Conservation (phyloP, 2,797 vertebrate species). For the Anomalospiza imberbis region DNA sequence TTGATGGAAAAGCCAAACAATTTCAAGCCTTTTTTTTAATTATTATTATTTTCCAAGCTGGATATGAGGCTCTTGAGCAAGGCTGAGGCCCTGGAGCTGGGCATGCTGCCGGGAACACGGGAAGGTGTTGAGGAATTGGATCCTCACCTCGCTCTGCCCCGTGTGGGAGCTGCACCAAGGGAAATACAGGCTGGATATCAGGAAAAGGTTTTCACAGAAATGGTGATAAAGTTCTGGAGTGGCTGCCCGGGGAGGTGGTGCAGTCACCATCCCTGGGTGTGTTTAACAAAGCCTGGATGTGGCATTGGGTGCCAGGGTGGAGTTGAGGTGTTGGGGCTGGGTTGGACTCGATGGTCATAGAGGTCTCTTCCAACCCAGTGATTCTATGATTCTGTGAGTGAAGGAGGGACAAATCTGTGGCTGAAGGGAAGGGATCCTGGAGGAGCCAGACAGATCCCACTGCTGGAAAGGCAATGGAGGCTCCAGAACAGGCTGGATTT, state of each 20-base stretch:
- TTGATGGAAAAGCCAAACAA: constrained; percentile 34
- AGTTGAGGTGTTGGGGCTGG: too few relatives aligned
- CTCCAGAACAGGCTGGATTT: background rate
- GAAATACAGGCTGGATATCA: too few relatives aligned
- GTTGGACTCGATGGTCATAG: too few relatives aligned
- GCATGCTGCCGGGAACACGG: background rate
- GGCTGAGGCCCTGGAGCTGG: background rate
- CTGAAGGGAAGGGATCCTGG: background rate
- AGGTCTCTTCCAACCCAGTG: too few relatives aligned
- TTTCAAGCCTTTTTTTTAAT: background rate
- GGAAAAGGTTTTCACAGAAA: too few relatives aligned
- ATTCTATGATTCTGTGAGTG: too few relatives aligned
- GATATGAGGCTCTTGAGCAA: background rate
- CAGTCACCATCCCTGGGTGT: too few relatives aligned
- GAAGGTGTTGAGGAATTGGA: background rate
- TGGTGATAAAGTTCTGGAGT: too few relatives aligned
- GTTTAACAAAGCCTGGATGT: too few relatives aligned
- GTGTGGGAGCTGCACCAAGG: background rate
- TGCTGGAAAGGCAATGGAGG: background rate
- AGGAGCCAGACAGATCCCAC: background rate
- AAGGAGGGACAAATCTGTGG: background rate
- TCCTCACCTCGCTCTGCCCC: background rate
- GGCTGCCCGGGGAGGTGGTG: too few relatives aligned
- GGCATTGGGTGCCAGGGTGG: background rate
- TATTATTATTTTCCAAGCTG: background rate